Evolutionary conservation across 2,113 vertebrate species (phyloP), one percentile per base, ranked within the genome.

Genomic region (Lepus americanus): DNA sequence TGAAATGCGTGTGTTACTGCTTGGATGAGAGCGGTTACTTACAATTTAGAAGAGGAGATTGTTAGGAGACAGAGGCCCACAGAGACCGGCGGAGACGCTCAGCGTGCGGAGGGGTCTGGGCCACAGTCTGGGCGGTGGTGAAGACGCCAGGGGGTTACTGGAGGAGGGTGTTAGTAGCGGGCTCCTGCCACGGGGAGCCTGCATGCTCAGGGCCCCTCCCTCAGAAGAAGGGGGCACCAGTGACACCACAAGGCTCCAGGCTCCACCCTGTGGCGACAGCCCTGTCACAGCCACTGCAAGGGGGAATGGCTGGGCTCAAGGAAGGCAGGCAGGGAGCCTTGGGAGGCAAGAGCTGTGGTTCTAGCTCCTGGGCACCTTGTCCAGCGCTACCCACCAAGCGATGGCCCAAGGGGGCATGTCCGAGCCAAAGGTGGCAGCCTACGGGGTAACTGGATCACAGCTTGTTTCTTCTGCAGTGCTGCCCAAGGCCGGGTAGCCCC

Each of bases 21-120:
- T 83, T n/a, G 76, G 77, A 29, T 51, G 74, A 53, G 5, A 27
- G 96, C 94, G 53, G 55, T 98, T 98, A 98, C 98, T 98, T 98
- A 98, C 98, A 98, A 87, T 97, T 97, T 95, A 95, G 98, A 98
- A 97, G 97, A 98, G 90, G 92, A 98, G 78, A 97, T 93, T 96
- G 96, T 98, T 98, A 98, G 97, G 96, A 98, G 95, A 89, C 95
- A 97, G 90, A 98, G 97, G 97, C 95, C 92, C 92, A 96, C 51
- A 96, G 90, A 93, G 86, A 49, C 69, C 49, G 96, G 93, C 85
- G 98, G 97, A 95, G 97, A 76, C 33, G 96, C 95, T 98, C 97
- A 98, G 98, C 94, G 87, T 85, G 97, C 64, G 64, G 96, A 90
- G 98, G 95, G 90, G 97, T 90, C 94, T 92, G 98, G 95, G 98